These are phyloP conservation scores for zebrafish (Danio rerio) DNA, from an alignment of 2,113 vertebrate genomes.

Conservation along the genomic window GRCz12tu NC_133183.1:20753501-20754000, in stretches of 20 bases:
- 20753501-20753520: constrained; percentile 63
- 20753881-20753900: constrained; percentile 54
- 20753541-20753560: constrained; percentile 67
- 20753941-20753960: constrained; percentile 79
- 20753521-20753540: constrained; percentile 79
- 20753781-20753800: constrained; percentile 38
- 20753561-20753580: constrained; percentile 52
- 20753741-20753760: constrained; percentile 56
- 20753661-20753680: constrained; percentile 58
- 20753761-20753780: background rate
- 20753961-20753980: constrained; percentile 70
- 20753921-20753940: constrained; percentile 65
- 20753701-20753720: constrained; percentile 59
- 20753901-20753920: constrained; percentile 54
- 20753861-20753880: constrained; percentile 48
- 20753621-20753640: constrained; percentile 60
- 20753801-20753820: constrained; percentile 60
- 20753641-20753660: constrained; percentile 73
- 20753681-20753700: constrained; percentile 44
- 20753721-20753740: constrained; percentile 52
- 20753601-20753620: constrained; percentile 70
- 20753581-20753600: constrained; percentile 58
- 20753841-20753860: constrained; percentile 12
- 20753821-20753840: constrained; percentile 55
- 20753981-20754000: constrained; percentile 35